Conservation (phyloP, 2,113 vertebrate genomes). For the Nicator chloris region DNA sequence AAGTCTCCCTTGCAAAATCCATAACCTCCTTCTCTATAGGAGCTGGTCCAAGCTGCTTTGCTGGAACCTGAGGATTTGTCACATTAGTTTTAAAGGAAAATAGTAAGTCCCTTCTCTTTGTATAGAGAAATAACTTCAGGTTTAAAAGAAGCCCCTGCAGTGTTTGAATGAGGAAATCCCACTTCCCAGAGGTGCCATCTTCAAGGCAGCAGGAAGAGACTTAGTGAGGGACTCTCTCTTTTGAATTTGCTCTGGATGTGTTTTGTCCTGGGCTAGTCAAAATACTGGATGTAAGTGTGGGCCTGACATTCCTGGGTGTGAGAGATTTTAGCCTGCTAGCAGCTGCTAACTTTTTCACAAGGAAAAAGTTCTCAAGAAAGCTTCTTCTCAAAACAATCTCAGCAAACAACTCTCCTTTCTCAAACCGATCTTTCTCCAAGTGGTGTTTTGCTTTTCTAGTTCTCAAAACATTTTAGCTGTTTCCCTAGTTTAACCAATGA, state of each 20-base stretch:
- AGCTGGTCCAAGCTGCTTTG: not conserved
- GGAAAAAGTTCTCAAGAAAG: no score
- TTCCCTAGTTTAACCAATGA: no score
- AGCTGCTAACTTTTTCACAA: no score
- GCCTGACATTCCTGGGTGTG: no score
- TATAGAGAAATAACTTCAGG: not conserved
- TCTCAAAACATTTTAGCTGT: no score
- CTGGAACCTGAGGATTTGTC: not conserved
- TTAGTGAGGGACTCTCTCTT: not conserved
- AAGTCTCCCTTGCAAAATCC: not conserved
- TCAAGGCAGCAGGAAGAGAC: not conserved
- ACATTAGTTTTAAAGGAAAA: not conserved
- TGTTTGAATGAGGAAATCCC: not conserved
- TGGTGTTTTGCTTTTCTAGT: no score
- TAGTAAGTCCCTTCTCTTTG: not conserved
- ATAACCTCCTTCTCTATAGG: not conserved
- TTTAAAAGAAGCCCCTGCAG: not conserved
- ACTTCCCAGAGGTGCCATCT: not conserved
- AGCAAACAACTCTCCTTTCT: no score
- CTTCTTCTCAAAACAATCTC: no score
- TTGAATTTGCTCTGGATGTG: not conserved
- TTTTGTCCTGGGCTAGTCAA: not conserved
- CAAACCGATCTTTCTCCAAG: no score
- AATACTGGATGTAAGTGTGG: no score
- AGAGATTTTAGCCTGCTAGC: no score